Evolutionary conservation across 2,888 invertebrate genomes (phyloP), one percentile per base, ranked within the genome.

Genomic region (Helicoverpa assulta): DNA sequence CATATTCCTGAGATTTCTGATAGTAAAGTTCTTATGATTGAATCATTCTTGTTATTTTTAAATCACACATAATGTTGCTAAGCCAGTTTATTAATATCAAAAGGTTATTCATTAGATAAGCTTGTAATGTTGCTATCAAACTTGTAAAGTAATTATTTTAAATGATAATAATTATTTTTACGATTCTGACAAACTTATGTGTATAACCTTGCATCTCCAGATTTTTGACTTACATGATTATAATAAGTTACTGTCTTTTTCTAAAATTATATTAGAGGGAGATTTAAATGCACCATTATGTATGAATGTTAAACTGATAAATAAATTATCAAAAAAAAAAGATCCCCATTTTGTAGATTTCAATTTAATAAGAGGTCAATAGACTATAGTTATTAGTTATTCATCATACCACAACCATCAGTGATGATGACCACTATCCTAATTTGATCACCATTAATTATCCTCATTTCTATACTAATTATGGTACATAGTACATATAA

Each of bases 151-250:
- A 43, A 19, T 54, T 21, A 21, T 51, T 53, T 19, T 61, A 72
- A 55, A 63, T 50, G 55, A 63, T 55, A 62, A 71, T 40, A 51
- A 51, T 19, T 55, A 51, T 62, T 73, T 62, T 56, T 43, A 50
- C 33, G 16, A 29, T 5, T 29, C 33, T 43, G 14, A 29, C 12
- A 14, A 56, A 12, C 21, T 43, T 55, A 50, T 16, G 37, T 54
- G n/a, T 21, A 37, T 60, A 69, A 54, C 47, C 12, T 60, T 7
- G 40, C 19, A 40, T 59, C 12, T 18, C 16, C 5, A 51, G 56
- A 40, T 70, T 33, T 33, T 33, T 33, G 2, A 26, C 26, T 3
- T 2, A 3, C 26, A 3, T 26, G 26, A 26, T 26, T 3, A 26
- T 26, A 26, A 26, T 26, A 26, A 26, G 4, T 3, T 26, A 26